These are phyloP conservation scores for Fundulus diaphanus DNA, from an alignment of 2,797 vertebrate genomes.

Conservation along the genomic window DNA sequence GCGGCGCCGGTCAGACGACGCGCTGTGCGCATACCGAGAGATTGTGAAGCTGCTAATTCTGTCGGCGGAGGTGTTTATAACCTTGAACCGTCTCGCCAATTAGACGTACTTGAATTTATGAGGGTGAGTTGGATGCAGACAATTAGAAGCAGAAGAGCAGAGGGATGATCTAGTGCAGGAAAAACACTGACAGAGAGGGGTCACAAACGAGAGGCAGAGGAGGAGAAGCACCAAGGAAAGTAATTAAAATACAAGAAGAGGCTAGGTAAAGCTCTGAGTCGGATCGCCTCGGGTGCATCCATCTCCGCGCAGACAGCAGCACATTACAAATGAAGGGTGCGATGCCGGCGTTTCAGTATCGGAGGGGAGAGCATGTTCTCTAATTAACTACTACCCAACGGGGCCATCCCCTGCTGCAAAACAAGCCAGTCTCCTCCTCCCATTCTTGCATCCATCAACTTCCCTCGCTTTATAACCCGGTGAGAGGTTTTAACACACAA, in stretches of 20 bases:
- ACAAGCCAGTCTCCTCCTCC: constrained; percentile 54
- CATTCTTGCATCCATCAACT: constrained; percentile 48
- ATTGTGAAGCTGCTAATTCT: constrained; percentile 27
- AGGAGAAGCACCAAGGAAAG: constrained; percentile 21
- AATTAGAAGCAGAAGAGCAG: constrained; percentile 5
- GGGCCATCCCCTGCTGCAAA: constrained; percentile 55
- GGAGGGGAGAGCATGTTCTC: constrained; percentile 61
- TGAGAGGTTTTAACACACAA: constrained; percentile 39
- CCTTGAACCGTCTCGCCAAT: constrained; percentile 51
- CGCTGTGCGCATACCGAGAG: background rate
- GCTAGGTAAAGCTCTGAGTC: constrained; percentile 14
- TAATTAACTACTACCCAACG: constrained; percentile 74
- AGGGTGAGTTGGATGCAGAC: constrained; percentile 19
- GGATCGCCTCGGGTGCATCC: constrained; percentile 25
- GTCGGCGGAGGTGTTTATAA: constrained; percentile 31
- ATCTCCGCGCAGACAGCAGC: constrained; percentile 30
- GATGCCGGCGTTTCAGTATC: constrained; percentile 47
- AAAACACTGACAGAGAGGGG: constrained; percentile 46
- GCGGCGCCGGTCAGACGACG: background rate
- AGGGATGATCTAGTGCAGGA: constrained; percentile 26
- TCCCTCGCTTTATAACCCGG: constrained; percentile 9
- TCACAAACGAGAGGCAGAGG: constrained; percentile 27
- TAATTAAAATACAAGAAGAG: constrained; percentile 39
- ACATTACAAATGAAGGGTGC: constrained; percentile 57
- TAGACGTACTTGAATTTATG: constrained; percentile 47